These are phyloP conservation scores for Potamarius usumacintae DNA, from an alignment of 2,113 vertebrate genomes.

Conservation along the genomic window DNA sequence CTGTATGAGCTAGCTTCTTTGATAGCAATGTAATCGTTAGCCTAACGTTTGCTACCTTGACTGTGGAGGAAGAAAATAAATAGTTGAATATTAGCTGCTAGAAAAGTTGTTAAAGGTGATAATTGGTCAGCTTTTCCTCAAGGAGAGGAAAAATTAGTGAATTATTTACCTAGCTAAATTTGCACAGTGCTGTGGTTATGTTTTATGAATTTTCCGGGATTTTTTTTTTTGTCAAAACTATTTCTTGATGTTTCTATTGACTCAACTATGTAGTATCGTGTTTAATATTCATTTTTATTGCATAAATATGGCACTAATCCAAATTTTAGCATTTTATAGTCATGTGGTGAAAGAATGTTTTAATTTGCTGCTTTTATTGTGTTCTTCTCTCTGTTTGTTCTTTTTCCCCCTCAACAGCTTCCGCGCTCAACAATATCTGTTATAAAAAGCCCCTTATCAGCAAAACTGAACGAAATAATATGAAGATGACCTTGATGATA, in stretches of 20 bases:
- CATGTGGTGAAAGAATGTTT: too few species aligned
- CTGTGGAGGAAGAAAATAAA: not conserved
- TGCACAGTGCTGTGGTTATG: not conserved
- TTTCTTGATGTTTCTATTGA: not conserved
- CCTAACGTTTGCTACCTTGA: not conserved
- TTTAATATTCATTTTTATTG: not conserved
- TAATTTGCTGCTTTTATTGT: not conserved
- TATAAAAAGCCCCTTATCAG: not conserved
- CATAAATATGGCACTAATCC: not conserved
- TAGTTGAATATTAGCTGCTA: not conserved
- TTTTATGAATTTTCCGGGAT: not conserved
- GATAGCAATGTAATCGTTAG: not conserved
- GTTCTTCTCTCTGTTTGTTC: not conserved
- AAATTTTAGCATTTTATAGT: not conserved
- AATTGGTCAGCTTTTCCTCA: not conserved
- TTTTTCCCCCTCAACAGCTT: not conserved
- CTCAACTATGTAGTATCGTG: not conserved
- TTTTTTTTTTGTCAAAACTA: not conserved
- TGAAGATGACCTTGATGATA: slow-evolving; percentile 2
- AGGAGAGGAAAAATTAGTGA: not conserved
- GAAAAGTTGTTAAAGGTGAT: not conserved
- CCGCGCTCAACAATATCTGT: not conserved
- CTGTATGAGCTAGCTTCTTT: not conserved
- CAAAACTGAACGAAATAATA: not conserved
- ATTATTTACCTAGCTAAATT: not conserved